Percentiles rank a stretch among this genome's conserved stretches.
Evolutionary conservation across 2,797 vertebrate genomes (phyloP).

Genomic region (Ibycter americanus): DNA sequence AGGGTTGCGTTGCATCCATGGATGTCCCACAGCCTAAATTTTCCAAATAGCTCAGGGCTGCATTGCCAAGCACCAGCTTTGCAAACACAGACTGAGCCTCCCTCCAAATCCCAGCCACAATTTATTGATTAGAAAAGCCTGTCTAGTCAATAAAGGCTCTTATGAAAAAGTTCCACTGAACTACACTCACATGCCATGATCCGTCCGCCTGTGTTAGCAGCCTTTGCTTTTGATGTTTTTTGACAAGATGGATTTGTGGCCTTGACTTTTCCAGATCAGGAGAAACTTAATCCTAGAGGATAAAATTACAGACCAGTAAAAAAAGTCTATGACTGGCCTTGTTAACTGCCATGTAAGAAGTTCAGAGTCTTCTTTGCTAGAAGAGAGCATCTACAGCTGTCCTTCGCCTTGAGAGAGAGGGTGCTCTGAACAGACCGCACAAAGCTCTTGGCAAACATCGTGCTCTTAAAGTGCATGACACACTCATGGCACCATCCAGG

Average conservation of each 20-base stretch:
- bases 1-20: neutral
- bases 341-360: conserved; percentile 40
- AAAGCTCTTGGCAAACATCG: conserved; percentile 1
- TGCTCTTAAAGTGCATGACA: neutral
- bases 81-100: neutral
- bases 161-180: conserved; percentile 18
- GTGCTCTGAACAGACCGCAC: neutral
- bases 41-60: neutral
- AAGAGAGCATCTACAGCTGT: conserved; percentile 22
- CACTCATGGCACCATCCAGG: conserved; percentile 24
- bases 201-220: neutral
- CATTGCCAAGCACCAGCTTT: neutral
- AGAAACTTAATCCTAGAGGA: conserved; percentile 44
- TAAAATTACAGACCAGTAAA: conserved; percentile 44
- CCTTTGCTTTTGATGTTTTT: conserved; percentile 37
- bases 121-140: conserved; percentile 42
- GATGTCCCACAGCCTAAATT: neutral
- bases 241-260: conserved; percentile 59
- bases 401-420: neutral
- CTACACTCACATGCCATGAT: neutral
- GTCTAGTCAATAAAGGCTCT: conserved; percentile 35
- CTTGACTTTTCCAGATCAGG: conserved; percentile 52
- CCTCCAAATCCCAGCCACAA: conserved; percentile 36
- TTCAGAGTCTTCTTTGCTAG: neutral
- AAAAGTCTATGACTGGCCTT: neutral